These are phyloP conservation scores for Bolborhynchus lineola DNA, from an alignment of 2,113 vertebrate species.

Conservation along the genomic window DNA sequence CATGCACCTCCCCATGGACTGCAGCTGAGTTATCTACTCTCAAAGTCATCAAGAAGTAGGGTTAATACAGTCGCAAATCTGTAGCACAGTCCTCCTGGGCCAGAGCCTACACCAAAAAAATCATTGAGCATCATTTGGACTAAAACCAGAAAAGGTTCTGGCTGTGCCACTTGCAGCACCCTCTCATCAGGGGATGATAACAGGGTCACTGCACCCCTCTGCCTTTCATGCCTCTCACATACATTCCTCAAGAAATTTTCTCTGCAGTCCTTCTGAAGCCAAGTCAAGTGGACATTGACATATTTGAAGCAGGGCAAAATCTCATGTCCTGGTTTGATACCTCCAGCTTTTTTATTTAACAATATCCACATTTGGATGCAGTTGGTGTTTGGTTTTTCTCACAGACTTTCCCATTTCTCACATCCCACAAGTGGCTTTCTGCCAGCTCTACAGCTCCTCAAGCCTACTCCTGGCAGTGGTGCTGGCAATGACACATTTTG, in stretches of 20 bases:
- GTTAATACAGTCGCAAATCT: neutral
- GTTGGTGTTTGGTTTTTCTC: neutral
- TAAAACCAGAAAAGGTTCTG: neutral
- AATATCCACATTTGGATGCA: accelerated
- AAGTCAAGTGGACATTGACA: accelerated
- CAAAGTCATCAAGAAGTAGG: neutral
- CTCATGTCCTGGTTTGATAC: neutral
- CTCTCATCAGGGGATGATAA: neutral
- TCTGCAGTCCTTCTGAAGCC: neutral
- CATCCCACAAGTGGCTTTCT: neutral
- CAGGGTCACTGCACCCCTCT: neutral
- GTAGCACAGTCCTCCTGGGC: neutral
- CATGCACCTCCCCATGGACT: neutral
- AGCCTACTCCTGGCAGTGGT: neutral
- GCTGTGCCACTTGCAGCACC: neutral
- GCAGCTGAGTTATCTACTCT: neutral
- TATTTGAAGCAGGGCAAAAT: neutral
- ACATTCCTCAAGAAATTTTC: neutral
- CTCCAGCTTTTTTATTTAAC: neutral
- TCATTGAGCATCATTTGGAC: neutral
- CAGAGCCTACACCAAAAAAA: neutral
- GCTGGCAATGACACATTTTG: neutral
- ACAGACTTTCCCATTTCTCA: neutral
- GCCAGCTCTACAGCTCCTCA: neutral
- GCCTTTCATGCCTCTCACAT: neutral